Evolutionary conservation across 2,888 invertebrate species (phyloP).

Genomic region (Spodoptera exigua): DNA sequence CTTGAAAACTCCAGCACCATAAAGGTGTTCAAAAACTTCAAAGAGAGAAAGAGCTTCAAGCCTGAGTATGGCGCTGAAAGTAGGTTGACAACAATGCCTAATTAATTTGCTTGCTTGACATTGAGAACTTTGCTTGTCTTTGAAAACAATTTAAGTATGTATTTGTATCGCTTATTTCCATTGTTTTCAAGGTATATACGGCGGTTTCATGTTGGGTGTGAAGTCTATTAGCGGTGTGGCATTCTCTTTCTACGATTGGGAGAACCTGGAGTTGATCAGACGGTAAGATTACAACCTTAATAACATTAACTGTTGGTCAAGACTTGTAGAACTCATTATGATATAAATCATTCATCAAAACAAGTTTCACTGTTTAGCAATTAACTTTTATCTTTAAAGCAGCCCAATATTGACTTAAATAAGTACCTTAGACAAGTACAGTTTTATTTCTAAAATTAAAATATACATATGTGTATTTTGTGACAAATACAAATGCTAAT

Average conservation of each 20-base stretch:
- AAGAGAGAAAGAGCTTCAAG: conserved; percentile 98
- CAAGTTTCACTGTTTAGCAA: too few relatives aligned
- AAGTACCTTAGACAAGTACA: too few relatives aligned
- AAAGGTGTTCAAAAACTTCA: conserved; percentile 99
- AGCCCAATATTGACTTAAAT: too few relatives aligned
- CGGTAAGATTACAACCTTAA: conserved; percentile 66
- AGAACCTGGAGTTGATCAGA: conserved; percentile 96
- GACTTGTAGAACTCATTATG: too few relatives aligned
- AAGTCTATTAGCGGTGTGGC: conserved; percentile 97
- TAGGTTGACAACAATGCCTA: conserved; percentile 59
- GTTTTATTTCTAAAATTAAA: too few relatives aligned
- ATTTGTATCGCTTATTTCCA: background rate
- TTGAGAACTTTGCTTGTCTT: background rate
- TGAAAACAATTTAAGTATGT: background rate
- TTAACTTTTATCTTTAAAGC: too few relatives aligned
- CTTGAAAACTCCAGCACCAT: conserved; percentile 97
- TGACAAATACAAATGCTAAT: too few relatives aligned
- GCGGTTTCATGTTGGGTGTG: conserved; percentile 97
- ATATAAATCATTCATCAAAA: too few relatives aligned
- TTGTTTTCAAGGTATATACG: conserved; percentile 92
- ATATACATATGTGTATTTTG: too few relatives aligned
- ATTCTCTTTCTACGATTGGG: conserved; percentile 99
- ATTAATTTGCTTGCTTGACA: too few relatives aligned
- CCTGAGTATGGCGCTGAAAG: conserved; percentile 99
- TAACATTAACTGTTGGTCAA: background rate